These are phyloP conservation scores for Brachionus calyciflorus DNA, from an alignment of 1,140 invertebrate genomes.

Conservation along the genomic window DNA sequence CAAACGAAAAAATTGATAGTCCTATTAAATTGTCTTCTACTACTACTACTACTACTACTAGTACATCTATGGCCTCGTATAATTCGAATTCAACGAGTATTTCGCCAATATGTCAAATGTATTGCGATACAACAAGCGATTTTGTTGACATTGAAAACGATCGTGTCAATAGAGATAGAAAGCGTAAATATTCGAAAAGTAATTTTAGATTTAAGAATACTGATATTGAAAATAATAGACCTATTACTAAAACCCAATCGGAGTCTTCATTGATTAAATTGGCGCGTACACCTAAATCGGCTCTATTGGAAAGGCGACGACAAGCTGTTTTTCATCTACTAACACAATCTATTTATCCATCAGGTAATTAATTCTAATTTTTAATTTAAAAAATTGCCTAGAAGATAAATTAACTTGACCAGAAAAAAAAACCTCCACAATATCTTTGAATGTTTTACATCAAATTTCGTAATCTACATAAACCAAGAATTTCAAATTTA, in stretches of 20 bases:
- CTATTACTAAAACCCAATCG: not conserved
- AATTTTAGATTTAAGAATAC: not conserved
- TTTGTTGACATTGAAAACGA: not conserved
- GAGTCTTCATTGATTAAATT: not conserved
- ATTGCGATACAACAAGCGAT: too few relatives aligned
- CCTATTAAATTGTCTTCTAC: not conserved
- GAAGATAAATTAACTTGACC: too few relatives aligned
- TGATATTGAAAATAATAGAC: slow-evolving; percentile 11
- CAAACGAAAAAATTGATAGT: not conserved
- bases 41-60: too few relatives aligned
- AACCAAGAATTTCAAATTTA: too few relatives aligned
- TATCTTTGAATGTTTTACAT: too few relatives aligned
- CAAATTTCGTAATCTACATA: too few relatives aligned
- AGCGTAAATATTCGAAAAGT: not conserved
- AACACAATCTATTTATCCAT: slow-evolving; percentile 20
- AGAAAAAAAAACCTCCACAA: too few relatives aligned
- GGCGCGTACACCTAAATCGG: slow-evolving; percentile 31
- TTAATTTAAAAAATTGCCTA: too few relatives aligned
- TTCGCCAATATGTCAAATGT: not conserved
- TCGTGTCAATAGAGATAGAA: not conserved
- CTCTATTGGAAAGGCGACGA: slow-evolving; percentile 9
- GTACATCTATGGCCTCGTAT: not conserved
- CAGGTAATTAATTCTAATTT: too few relatives aligned
- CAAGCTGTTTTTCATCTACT: slow-evolving; percentile 32
- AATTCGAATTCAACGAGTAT: not conserved